These are phyloP conservation scores for Keiferia lycopersicella DNA, from an alignment of 2,888 invertebrate genomes.

Conservation along the genomic window DNA sequence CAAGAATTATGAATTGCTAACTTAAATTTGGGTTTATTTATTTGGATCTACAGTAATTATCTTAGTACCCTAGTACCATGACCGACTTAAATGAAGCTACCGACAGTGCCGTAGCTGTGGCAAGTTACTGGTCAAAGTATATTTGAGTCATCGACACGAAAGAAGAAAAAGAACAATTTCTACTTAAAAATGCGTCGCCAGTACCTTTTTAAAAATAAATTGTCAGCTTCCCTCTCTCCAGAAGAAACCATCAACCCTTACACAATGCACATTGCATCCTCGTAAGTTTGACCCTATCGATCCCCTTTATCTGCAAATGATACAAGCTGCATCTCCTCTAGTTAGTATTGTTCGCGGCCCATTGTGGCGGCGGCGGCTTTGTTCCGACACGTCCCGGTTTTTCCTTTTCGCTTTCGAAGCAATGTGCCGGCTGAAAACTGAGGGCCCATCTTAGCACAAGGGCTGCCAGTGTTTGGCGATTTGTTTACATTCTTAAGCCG, in stretches of 20 bases:
- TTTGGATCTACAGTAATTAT: too few species aligned
- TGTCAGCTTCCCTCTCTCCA: not conserved
- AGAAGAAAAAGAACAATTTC: too few species aligned
- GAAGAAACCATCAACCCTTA: not conserved
- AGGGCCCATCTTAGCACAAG: slow-evolving; percentile 37
- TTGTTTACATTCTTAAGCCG: slow-evolving; percentile 19
- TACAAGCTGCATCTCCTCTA: slow-evolving; percentile 67
- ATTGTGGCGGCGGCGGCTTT: slow-evolving; percentile 67
- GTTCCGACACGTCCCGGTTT: slow-evolving; percentile 76
- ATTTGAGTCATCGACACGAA: too few species aligned
- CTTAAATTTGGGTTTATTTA: too few species aligned
- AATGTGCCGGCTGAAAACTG: slow-evolving; percentile 56
- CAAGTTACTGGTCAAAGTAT: too few species aligned
- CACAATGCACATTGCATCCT: slow-evolving; percentile 1
- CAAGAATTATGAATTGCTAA: too few species aligned
- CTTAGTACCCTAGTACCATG: too few species aligned
- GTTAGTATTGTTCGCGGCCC: slow-evolving; percentile 75
- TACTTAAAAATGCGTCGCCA: too few species aligned
- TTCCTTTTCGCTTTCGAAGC: slow-evolving; percentile 70
- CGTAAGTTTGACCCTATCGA: slow-evolving; percentile 37
- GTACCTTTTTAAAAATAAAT: not conserved
- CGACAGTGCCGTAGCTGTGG: too few species aligned
- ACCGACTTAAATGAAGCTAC: too few species aligned
- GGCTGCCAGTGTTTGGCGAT: slow-evolving; percentile 37
- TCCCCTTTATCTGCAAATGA: slow-evolving; percentile 72